Conservation (phyloP, 2,888 invertebrate species). For the Mythimna lalbum region DNA sequence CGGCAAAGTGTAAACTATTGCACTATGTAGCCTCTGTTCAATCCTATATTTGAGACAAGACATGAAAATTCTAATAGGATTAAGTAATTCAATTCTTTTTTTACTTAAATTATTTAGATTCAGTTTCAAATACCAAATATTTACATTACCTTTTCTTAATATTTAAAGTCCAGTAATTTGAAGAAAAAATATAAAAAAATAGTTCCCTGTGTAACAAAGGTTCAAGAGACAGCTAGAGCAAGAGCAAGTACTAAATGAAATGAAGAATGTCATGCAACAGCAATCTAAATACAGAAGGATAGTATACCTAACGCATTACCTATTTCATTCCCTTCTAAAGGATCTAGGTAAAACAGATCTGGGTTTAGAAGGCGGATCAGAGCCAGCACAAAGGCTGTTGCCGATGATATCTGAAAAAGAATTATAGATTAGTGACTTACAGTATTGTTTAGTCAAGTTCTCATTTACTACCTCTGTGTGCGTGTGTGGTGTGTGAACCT, state of each 20-base stretch:
- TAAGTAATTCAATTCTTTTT: too few relatives aligned
- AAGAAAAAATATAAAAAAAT: background rate
- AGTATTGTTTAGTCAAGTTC: background rate
- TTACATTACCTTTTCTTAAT: background rate
- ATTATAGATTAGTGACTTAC: background rate
- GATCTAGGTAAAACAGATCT: constrained; percentile 79
- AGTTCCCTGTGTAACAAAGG: background rate
- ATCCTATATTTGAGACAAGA: background rate
- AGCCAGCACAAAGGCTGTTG: constrained; percentile 82
- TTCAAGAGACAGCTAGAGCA: background rate
- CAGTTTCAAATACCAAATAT: background rate
- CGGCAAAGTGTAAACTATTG: too few relatives aligned
- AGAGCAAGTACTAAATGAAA: constrained; percentile 22
- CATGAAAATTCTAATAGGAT: background rate
- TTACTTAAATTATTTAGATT: background rate
- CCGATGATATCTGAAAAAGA: constrained; percentile 82
- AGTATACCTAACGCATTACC: constrained; percentile 71
- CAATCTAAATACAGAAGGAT: constrained; percentile 37
- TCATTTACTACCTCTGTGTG: too few relatives aligned
- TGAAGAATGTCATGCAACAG: constrained; percentile 35
- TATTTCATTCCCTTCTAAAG: constrained; percentile 75
- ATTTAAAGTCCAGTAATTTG: background rate
- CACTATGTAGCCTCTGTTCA: background rate
- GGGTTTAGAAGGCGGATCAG: constrained; percentile 80
- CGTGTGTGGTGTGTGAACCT: too few relatives aligned